Percentiles rank a stretch among this genome's conserved stretches.
phyloP scores from a whole-genome alignment of 1,140 invertebrate genomes.

The Sweltsa coloradensis region DNA sequence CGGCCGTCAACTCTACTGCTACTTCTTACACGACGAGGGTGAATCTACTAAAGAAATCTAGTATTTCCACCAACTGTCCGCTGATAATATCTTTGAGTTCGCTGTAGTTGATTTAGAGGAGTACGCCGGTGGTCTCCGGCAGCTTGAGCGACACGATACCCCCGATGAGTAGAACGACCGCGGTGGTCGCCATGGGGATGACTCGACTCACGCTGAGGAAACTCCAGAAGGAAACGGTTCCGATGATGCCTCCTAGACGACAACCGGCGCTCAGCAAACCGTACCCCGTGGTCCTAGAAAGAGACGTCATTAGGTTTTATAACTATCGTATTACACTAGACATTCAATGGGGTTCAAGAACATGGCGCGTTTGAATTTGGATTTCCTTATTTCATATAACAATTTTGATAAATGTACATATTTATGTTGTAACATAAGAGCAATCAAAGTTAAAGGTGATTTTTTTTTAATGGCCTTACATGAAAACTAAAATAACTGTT shows the following conservation, averaged over 20 bases:
- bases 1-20: too few species aligned
- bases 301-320: slow-evolving; percentile 3
- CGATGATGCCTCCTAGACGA: slow-evolving; percentile 33
- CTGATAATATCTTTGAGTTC: too few species aligned
- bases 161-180: slow-evolving; percentile 29
- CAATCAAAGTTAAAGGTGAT: too few species aligned
- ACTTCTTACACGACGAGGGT: too few species aligned
- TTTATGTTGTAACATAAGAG: too few species aligned
- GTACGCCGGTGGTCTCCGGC: slow-evolving; percentile 29
- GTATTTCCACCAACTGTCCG: too few species aligned
- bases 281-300: slow-evolving; percentile 33
- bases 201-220: slow-evolving; percentile 32
- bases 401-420: too few species aligned
- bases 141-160: slow-evolving; percentile 29
- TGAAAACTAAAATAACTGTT: not conserved
- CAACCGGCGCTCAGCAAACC: slow-evolving; percentile 31
- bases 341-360: too few species aligned
- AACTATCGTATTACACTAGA: too few species aligned
- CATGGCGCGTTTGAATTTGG: too few species aligned
- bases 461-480: not conserved
- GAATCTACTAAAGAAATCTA: too few species aligned
- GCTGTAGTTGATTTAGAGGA: slow-evolving; percentile 22
- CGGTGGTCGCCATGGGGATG: slow-evolving; percentile 35
- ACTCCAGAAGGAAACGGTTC: slow-evolving; percentile 32
- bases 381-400: too few species aligned